Conservation (phyloP, 2,888 invertebrate species). For the Smittia sp. region DNA sequence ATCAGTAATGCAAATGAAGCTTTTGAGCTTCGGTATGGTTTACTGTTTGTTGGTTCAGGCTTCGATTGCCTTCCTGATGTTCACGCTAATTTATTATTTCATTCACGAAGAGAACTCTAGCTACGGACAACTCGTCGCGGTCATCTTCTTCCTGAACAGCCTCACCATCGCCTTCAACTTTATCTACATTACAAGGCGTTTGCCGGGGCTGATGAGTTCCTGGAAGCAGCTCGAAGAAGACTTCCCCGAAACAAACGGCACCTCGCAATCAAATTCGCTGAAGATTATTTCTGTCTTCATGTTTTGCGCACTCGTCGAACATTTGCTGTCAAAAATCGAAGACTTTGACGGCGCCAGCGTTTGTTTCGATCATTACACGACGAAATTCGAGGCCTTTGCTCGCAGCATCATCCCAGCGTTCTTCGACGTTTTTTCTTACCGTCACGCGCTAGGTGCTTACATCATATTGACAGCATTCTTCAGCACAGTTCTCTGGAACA, state of each 20-base stretch:
- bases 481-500: conserved; percentile 25
- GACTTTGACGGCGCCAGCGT: conserved; percentile 4
- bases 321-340: neutral
- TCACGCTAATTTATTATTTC: neutral
- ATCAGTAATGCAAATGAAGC: conserved; percentile 10
- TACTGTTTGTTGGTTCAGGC: conserved; percentile 1
- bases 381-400: neutral
- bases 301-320: conserved; percentile 6
- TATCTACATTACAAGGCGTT: neutral
- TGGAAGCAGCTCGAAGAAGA: conserved; percentile 3
- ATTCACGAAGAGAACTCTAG: neutral
- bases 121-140: neutral
- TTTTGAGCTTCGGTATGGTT: neutral
- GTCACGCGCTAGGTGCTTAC: neutral
- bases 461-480: conserved; percentile 19
- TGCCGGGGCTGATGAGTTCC: neutral
- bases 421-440: conserved; percentile 21
- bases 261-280: neutral
- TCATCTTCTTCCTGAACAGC: conserved; percentile 14
- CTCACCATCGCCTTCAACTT: neutral
- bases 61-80: conserved; percentile 17
- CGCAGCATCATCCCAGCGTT: conserved; percentile 20
- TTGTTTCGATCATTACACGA: conserved; percentile 13
- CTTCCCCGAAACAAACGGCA: neutral
- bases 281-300: neutral